Evolutionary conservation across 1,140 invertebrate genomes (phyloP), one percentile per base, ranked within the genome.

Genomic region (Drosophila kohkoa): DNA sequence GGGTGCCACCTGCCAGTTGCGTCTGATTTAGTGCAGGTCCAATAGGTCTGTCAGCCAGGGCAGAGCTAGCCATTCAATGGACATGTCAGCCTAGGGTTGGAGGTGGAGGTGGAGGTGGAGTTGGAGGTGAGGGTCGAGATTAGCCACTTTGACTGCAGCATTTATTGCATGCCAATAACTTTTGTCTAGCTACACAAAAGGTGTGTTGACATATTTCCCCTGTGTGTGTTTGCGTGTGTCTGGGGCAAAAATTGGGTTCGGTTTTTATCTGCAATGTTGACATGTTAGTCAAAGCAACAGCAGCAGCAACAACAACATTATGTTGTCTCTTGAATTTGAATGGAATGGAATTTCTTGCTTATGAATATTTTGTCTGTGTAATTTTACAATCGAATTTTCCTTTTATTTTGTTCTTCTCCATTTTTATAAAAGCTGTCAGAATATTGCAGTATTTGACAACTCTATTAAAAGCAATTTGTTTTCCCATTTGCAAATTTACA

Each of bases 101-200:
- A 10, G 54, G 5, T 25, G 25, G 20, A 35, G 54, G 54, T n/a
- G n/a, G n/a, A n/a, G n/a, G n/a, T 25, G 11, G 16, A 7, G 11
- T 15, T 35, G 20, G 8, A 10, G 54, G 5, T 7, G 25, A 38
- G 54, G 54, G 35, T 41, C 30, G 43, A 69, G 71, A 86, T 70
- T 48, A 52, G 68, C 63, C 63, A 70, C 46, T 32, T 72, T 72
- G 79, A 79, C 65, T 62, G 65, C 68, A 74, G 62, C 79, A 77
- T 82, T 80, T 87, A 77, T 82, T 82, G 79, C 68, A 77, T 88
- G 82, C 73, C 82, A 87, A 87, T 88, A 82, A 80, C 83, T 79
- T 74, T 73, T 64, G 28, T 58, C 32, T 68, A 32, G 35, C 45
- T 25, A 60, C 70, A 54, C 51, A 54, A 62, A 70, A 58, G 62